Percentiles rank a stretch among this genome's conserved stretches.
phyloP scores from a whole-genome alignment of 2,113 vertebrate species.

The Vidua chalybeata region DNA sequence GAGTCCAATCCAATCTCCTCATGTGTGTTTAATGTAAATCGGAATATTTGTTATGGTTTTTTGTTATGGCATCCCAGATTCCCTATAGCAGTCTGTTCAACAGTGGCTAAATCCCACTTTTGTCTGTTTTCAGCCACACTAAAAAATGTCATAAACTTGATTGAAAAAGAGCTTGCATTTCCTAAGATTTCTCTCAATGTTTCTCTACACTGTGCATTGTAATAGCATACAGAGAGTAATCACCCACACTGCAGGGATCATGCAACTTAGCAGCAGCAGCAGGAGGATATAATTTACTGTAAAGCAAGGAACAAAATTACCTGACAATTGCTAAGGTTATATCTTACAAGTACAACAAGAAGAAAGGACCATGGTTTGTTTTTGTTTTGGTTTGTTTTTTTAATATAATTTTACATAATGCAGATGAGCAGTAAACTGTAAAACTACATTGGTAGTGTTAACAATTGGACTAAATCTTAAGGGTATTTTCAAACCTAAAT shows the following conservation, averaged over 20 bases:
- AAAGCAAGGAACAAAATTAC: background rate
- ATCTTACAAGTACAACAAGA: background rate
- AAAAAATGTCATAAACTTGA: background rate
- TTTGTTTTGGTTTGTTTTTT: background rate
- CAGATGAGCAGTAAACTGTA: background rate
- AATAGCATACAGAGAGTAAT: background rate
- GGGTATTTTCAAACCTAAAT: background rate
- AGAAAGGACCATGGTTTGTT: background rate
- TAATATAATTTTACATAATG: background rate
- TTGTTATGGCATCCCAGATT: background rate
- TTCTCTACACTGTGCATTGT: background rate
- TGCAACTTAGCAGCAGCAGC: background rate
- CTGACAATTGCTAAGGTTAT: background rate
- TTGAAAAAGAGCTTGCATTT: background rate
- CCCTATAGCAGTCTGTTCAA: background rate
- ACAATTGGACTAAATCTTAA: background rate
- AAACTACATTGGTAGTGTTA: background rate
- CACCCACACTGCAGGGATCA: background rate
- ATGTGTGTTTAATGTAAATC: background rate
- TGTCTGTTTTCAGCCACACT: background rate
- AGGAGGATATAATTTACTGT: background rate
- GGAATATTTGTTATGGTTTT: background rate
- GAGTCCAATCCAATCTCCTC: background rate
- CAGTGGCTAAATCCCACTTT: background rate
- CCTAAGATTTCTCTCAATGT: background rate